phyloP scores from a whole-genome alignment of 2,888 invertebrate species.

The Coelopa pilipes region DNA sequence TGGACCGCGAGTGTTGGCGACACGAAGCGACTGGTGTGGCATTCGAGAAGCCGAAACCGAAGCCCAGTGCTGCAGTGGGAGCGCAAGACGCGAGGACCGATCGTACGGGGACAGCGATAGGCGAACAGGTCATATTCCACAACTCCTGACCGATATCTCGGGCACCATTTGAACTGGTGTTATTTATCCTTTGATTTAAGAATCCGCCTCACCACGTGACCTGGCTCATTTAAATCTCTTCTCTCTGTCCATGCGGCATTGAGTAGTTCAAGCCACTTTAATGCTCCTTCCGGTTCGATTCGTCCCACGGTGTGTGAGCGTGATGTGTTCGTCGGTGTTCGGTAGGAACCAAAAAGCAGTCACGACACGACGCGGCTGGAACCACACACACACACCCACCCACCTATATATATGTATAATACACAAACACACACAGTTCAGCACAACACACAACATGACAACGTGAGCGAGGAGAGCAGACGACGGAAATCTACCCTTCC shows the following conservation, averaged over 20 bases:
- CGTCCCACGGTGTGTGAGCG: slow-evolving; percentile 22
- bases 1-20: not conserved
- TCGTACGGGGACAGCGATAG: no score
- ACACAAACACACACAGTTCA: no score
- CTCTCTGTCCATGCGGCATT: not conserved
- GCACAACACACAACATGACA: slow-evolving; percentile 1
- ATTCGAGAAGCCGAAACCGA: not conserved
- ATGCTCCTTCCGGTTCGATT: not conserved
- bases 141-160: no score
- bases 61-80: no score
- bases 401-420: no score
- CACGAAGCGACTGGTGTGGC: not conserved
- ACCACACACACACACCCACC: no score
- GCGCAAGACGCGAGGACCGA: no score
- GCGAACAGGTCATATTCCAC: no score
- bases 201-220: no score
- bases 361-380: not conserved
- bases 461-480: not conserved
- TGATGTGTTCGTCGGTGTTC: not conserved
- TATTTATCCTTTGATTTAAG: no score
- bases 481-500: slow-evolving; percentile 35
- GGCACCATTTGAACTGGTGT: no score
- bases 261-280: not conserved
- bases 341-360: slow-evolving; percentile 17
- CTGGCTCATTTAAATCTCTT: not conserved